phyloP scores from a whole-genome alignment of 2,113 vertebrate genomes.

The Pseudorectes ferrugineus region DNA sequence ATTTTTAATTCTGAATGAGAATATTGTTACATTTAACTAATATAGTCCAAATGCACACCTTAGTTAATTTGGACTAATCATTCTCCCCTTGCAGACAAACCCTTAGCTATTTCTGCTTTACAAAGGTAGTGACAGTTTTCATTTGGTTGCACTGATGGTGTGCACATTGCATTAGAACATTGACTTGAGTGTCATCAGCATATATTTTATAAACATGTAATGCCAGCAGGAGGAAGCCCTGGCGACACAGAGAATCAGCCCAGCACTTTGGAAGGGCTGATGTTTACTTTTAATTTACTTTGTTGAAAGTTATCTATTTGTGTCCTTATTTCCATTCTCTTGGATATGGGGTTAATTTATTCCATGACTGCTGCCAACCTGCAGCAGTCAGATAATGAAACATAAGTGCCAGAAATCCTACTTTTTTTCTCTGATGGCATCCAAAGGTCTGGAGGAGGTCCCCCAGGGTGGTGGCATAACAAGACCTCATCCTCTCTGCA shows the following conservation, averaged over 20 bases:
- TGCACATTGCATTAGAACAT: not conserved
- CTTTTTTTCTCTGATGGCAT: slow-evolving; percentile 36
- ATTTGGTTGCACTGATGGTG: not conserved
- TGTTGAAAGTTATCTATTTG: slow-evolving; percentile 51
- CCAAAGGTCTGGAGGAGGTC: not conserved
- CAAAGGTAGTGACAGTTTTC: not conserved
- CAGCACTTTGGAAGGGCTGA: not conserved
- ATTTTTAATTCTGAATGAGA: slow-evolving; percentile 25
- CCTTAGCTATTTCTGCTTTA: not conserved
- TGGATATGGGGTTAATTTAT: slow-evolving; percentile 68
- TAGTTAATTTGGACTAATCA: slow-evolving; percentile 12
- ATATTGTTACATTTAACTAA: not conserved
- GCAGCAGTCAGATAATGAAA: slow-evolving; percentile 66
- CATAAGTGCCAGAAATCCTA: slow-evolving; percentile 43
- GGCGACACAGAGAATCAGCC: not conserved
- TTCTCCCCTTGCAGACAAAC: not conserved
- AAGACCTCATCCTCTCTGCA: not conserved
- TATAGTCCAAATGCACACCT: not conserved
- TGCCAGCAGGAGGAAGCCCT: not conserved
- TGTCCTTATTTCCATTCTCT: slow-evolving; percentile 64
- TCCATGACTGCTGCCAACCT: slow-evolving; percentile 62
- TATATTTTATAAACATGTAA: not conserved
- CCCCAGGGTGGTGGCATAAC: not conserved
- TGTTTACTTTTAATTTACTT: slow-evolving; percentile 62
- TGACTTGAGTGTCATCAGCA: not conserved